phyloP scores from a whole-genome alignment of 1,140 invertebrate genomes.

The Chrysomallon squamiferum region DNA sequence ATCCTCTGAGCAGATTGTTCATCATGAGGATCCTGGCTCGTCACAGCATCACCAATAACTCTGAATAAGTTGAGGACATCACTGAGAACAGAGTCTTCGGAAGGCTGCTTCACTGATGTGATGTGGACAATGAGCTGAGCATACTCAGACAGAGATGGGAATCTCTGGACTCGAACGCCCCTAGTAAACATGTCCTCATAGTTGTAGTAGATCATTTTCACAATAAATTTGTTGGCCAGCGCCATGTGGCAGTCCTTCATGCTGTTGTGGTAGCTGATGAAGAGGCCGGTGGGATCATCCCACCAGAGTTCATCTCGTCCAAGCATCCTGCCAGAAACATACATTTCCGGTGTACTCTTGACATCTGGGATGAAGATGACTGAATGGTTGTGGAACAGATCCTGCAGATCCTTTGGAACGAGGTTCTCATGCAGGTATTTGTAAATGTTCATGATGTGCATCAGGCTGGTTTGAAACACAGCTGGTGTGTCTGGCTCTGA shows the following conservation, averaged over 20 bases:
- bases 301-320: conserved; percentile 51
- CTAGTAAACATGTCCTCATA: conserved; percentile 30
- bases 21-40: too few relatives aligned
- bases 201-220: conserved; percentile 20
- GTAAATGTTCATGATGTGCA: conserved; percentile 48
- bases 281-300: conserved; percentile 47
- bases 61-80: conserved; percentile 39
- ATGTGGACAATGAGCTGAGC: conserved; percentile 40
- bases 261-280: conserved; percentile 36
- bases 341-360: neutral
- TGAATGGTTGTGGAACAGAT: conserved; percentile 47
- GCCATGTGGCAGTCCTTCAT: conserved; percentile 41
- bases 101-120: conserved; percentile 18
- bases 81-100: conserved; percentile 21
- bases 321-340: conserved; percentile 43
- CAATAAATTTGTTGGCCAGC: conserved; percentile 30
- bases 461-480: conserved; percentile 34
- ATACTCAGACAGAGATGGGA: conserved; percentile 40
- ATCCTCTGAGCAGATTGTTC: conserved; percentile 9
- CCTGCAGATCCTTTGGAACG: conserved; percentile 35
- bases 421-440: conserved; percentile 40
- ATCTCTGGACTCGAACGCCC: conserved; percentile 20
- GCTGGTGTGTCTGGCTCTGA: conserved; percentile 6
- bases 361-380: conserved; percentile 51
- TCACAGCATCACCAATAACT: conserved; percentile 24